These are phyloP conservation scores for Characodon lateralis DNA, from an alignment of 2,797 vertebrate species.

Conservation along the genomic window DNA sequence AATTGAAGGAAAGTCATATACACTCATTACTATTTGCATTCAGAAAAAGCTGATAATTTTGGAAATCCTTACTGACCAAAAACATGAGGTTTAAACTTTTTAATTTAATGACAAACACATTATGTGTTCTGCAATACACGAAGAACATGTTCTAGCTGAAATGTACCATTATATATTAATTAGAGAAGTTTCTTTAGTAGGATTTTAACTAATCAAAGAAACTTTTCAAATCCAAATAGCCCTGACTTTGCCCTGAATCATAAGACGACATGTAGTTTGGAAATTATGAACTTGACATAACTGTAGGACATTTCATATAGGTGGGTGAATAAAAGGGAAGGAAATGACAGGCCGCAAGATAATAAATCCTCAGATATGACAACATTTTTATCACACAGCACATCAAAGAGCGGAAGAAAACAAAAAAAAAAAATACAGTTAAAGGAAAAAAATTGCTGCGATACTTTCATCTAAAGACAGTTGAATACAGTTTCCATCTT, in stretches of 20 bases:
- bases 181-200: not conserved
- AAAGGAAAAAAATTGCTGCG: conserved; percentile 6
- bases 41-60: too few species aligned
- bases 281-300: not conserved
- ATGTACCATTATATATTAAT: not conserved
- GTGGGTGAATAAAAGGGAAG: conserved; percentile 1
- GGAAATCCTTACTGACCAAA: too few species aligned
- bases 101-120: too few species aligned
- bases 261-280: not conserved
- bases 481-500: conserved; percentile 21
- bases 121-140: too few species aligned
- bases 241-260: conserved; percentile 30
- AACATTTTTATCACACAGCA: conserved; percentile 7
- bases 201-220: too few species aligned
- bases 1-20: too few species aligned
- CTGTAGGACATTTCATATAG: not conserved
- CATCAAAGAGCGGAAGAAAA: conserved; percentile 19
- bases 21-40: too few species aligned
- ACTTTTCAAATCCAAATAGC: not conserved
- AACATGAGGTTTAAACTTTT: too few species aligned
- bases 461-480: conserved; percentile 12
- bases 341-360: not conserved
- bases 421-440: conserved; percentile 1
- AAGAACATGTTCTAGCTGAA: too few species aligned
- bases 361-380: conserved; percentile 1